Evolutionary conservation across 1,140 invertebrate genomes (phyloP).

Genomic region (Cotesia typhae): DNA sequence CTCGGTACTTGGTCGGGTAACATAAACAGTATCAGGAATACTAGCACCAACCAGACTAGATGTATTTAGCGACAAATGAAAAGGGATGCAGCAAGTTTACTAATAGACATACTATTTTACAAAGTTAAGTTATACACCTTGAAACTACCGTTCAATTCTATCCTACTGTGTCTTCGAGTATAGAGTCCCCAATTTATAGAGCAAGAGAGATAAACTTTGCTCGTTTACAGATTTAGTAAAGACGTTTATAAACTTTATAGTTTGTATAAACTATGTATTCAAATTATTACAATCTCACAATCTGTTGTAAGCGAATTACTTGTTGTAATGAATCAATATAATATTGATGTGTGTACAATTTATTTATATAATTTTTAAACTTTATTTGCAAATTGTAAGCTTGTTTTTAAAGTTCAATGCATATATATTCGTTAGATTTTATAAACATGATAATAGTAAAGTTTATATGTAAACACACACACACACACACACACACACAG

Average conservation of each 20-base stretch:
- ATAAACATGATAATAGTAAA: too few relatives aligned
- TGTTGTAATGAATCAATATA: background rate
- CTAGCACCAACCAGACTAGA: background rate
- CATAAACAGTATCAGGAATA: too few relatives aligned
- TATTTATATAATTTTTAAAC: too few relatives aligned
- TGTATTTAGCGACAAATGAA: constrained; percentile 23
- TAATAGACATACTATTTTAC: too few relatives aligned
- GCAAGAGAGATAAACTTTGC: background rate
- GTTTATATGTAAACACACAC: too few relatives aligned
- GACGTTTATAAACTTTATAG: background rate
- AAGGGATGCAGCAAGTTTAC: constrained; percentile 19
- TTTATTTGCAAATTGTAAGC: too few relatives aligned
- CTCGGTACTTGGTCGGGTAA: background rate
- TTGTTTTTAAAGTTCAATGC: too few relatives aligned
- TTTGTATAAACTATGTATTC: background rate
- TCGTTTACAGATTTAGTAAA: constrained; percentile 24
- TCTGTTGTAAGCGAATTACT: background rate
- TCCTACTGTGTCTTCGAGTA: background rate
- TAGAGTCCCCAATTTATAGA: background rate
- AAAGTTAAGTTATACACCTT: constrained; percentile 16
- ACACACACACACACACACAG: too few relatives aligned
- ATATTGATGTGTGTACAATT: too few relatives aligned
- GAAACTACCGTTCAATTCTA: background rate
- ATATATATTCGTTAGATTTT: too few relatives aligned
- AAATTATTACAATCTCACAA: background rate